Percentiles rank a stretch among this genome's conserved stretches.
Conservation (phyloP, 2,113 vertebrate genomes). For the Lophochroa leadbeateri region DNA sequence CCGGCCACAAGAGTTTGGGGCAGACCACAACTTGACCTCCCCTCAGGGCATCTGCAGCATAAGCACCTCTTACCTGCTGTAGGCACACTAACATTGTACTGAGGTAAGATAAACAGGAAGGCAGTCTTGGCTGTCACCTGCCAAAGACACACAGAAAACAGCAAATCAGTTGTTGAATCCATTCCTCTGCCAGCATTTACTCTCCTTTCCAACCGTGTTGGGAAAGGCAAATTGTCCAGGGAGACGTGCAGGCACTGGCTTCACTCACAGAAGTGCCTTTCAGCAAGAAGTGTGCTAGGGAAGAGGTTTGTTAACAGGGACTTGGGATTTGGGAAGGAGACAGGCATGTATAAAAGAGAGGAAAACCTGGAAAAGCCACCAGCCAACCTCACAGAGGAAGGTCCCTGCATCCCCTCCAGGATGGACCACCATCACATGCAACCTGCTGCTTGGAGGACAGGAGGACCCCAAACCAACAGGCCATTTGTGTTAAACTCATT, state of each 20-base stretch:
- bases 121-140: conserved; percentile 97
- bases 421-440: accelerated
- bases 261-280: neutral
- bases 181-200: neutral
- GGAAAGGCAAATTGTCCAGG: neutral
- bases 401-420: neutral
- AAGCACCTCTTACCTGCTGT: conserved; percentile 81
- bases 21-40: neutral
- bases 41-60: neutral
- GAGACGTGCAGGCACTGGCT: accelerated
- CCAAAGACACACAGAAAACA: conserved; percentile 44
- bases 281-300: neutral
- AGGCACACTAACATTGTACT: conserved; percentile 90
- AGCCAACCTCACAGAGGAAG: neutral
- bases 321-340: neutral
- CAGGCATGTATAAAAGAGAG: neutral
- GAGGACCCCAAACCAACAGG: accelerated
- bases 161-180: neutral
- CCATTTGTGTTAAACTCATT: neutral
- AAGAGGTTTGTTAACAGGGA: neutral
- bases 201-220: accelerated
- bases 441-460: neutral
- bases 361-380: neutral
- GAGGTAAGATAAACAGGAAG: conserved; percentile 97
- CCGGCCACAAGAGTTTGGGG: neutral